Evolutionary conservation across 35 echinoderm and acorn worm species (phyloP), one percentile per base, ranked within the genome.

Genomic region (Lytechinus pictus): DNA sequence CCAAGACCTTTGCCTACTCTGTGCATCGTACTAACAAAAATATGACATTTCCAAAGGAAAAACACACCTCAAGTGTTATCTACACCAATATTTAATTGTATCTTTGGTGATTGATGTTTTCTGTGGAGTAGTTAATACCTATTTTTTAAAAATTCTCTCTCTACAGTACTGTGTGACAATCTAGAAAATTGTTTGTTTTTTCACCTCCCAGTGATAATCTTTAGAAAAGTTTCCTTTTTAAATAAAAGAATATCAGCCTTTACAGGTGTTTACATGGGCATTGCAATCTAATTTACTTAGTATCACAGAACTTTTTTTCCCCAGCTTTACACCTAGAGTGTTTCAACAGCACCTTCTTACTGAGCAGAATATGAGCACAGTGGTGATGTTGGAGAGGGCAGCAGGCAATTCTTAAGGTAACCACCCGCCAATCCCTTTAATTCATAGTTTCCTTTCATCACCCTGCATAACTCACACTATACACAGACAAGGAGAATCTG

Each of bases 331-430:
- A 21, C 8, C 29, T 28, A 13, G 29, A 90, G 88, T 3, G 88
- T 90, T 90, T 90, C 56, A 87, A 27, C 28, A 58, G 71, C 28
- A n/a, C 12, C 21, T 56, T 94, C 13, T 4, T 57, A 95, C 54
- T 52, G 0, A 9, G 94, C 10, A 33, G 86, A 52, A 12, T 86
- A 19, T n/a, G 58, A 52, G 94, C 94, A 95, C 94, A 72, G 79
- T 0, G 55, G 52, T 44, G n/a, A 54, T 57, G 92, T 33, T 11
- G 55, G 92, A 14, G 21, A 4, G 92, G 88, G 88, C 28, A 90
- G 92, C 54, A 93, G 92, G 92, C 55, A 54, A 93, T 93, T 93
- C 92, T 55, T 8, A 24, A 24, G 57, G 92, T 93, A 93, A 93
- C 92, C 57, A 93, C 92, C 92, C 92, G 9, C 29, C 24, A 90